Percentiles rank a stretch among this genome's conserved stretches.
These are phyloP conservation scores for Reinhardtius hippoglossoides DNA, from an alignment of 2,113 vertebrate species.

Conservation along the genomic window DNA sequence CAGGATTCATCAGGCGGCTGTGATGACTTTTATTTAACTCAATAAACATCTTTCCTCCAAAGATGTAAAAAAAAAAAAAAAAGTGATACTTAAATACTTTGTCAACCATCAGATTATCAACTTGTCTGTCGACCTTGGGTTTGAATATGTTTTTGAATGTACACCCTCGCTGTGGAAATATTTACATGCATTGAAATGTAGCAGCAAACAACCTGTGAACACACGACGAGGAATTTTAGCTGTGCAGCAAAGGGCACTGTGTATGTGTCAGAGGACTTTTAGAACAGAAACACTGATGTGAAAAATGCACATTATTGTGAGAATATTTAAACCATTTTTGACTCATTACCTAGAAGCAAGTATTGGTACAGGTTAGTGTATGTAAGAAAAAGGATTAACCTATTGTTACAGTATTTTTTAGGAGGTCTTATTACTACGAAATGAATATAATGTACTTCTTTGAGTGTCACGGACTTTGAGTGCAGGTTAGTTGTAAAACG, in stretches of 20 bases:
- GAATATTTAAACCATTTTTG: conserved; percentile 51
- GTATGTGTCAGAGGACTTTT: conserved; percentile 8
- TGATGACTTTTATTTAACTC: too few species aligned
- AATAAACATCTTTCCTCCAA: too few species aligned
- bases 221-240: conserved; percentile 9
- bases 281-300: conserved; percentile 33
- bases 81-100: conserved; percentile 14
- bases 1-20: too few species aligned
- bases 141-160: conserved; percentile 67
- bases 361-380: conserved; percentile 59
- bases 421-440: conserved; percentile 67
- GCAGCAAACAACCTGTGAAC: conserved; percentile 22
- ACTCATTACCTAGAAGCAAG: conserved; percentile 57
- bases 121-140: conserved; percentile 33
- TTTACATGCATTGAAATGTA: conserved; percentile 60
- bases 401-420: conserved; percentile 68
- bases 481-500: conserved; percentile 71
- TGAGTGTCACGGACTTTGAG: conserved; percentile 69
- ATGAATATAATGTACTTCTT: conserved; percentile 65
- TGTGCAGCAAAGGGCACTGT: not conserved
- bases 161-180: conserved; percentile 54
- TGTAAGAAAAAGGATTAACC: conserved; percentile 49
- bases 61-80: not conserved
- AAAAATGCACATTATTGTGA: conserved; percentile 61
- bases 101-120: conserved; percentile 12